Base-by-base conservation (phyloP, 2,888 invertebrate genomes). In the Alviniconcha strummeri region DNA sequence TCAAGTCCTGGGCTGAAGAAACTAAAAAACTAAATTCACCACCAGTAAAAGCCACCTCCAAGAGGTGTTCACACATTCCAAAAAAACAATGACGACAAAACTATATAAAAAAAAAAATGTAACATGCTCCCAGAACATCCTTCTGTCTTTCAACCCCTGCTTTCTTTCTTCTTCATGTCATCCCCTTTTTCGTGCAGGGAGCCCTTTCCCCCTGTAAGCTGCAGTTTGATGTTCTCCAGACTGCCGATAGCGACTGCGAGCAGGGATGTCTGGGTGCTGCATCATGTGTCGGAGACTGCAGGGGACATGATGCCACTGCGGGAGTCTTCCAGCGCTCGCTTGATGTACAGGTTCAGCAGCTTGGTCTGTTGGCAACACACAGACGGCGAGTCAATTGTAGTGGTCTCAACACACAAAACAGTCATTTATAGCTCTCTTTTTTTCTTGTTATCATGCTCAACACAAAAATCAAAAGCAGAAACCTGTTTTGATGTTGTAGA, bases 321-420 rank as follows among this genome's bases (percentile, higher is more conserved):
- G 52, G 81, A 77, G 56, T 92, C 90, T 60, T 91, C 91, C 83
- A 90, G 88, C 13, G 92, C 95, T 89, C 96, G 94, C 92, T 96
- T 95, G 90, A 97, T 96, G 93, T 97, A 97, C 86, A 97, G 94
- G 90, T 97, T 96, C 86, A 98, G 94, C 84, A 98, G 95, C 88
- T 98, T 96, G 91, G 93, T 91, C 94, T 94, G 92, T 0, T 36
- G 57, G 13, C 11, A 11, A 17, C 19, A 77, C n/a, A 78, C 19
- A 64, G 3, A 64, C 5, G 60, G 52, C 11, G 56, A 36, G 9
- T 6, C 19, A 8, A 9, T 3, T 11, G 11, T 13, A 8, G 74
- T 52, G 5, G 67, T n/a, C n/a, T 7, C 67, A 67, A n/a, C 5
- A 67, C 13, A 7, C 13, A 67, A 67, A 64, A 64, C 64, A 64